Base-by-base conservation (phyloP, 1,140 invertebrate species). In the Nylanderia fulva region DNA sequence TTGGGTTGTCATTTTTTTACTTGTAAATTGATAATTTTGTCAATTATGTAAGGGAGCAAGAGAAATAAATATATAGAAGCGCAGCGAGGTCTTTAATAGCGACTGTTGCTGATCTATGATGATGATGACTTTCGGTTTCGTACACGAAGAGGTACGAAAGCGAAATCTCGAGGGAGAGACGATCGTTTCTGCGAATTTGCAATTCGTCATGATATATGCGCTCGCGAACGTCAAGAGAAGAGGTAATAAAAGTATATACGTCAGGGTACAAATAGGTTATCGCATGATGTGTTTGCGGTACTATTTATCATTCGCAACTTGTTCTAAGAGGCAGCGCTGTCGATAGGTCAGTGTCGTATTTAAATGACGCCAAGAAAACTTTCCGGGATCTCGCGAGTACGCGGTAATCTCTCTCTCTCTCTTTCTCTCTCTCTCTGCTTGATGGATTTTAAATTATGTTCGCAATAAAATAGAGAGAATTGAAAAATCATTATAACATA, bases 341-440 rank as follows among this genome's bases (percentile, higher is more conserved):
- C 85, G 69, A 84, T 86, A 86, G 85, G 85, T 86, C 85, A 86
- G 82, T 86, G 85, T 86, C 85, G 85, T 86, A 86, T 86, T 86
- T 86, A 86, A 86, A 86, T 85, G 82, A 76, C 74, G 48, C 61
- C 69, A 69, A 85, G 61, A 72, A 82, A 85, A 85, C 84, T 85
- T 85, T 85, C 84, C 84, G 84, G 84, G 77, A 85, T 85, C 71
- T 85, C 71, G 74, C 61, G 33, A 48, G 45, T 61, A 52, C 52
- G 64, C 36, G 66, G 54, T 54, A 79, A 79, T 80, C 36, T 71
- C 29, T 66, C 42, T 27, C 52, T n/a, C n/a, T n/a, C n/a, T n/a
- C n/a, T n/a, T n/a, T n/a, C n/a, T n/a, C n/a, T n/a, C n/a, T n/a
- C n/a, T 13, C 4, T 48, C 4, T 54, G n/a, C 9, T 27, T 13